Evolutionary conservation across 2,113 vertebrate genomes (phyloP), one percentile per base, ranked within the genome.

Genomic region (Nothoprocta perdicaria): DNA sequence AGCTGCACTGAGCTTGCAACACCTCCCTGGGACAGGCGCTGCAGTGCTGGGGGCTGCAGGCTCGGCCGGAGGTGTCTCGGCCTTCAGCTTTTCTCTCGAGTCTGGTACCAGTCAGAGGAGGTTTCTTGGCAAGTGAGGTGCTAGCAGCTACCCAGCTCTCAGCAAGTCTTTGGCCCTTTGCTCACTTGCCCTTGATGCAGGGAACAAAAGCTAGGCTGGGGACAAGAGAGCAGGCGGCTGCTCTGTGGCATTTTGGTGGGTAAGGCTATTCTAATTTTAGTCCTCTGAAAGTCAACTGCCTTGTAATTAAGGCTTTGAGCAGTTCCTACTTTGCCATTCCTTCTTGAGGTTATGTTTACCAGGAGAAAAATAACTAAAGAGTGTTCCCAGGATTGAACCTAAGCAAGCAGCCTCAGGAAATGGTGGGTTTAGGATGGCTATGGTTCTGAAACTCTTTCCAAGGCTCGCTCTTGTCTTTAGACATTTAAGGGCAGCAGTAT

Each of bases 231-330:
- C 68, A 16, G n/a, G 24, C 1, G 9, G 1, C 29, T 27, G 31
- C 5, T 72, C 17, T 5, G 0, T 7, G 27, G 35, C 17, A 45
- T 33, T 69, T 23, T 58, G 38, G 38, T 50, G 40, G 29, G 57
- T 4, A 35, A 62, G 80, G 18, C 68, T 41, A 1, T 61, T 82
- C 60, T 80, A 68, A 80, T 78, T 95, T 92, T 89, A 87, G 78
- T 6, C 17, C 57, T 48, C 72, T 90, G 69, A 29, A 74, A 75
- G n/a, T 72, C 31, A 58, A 52, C 62, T 92, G 66, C 71, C 67
- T 75, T 72, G 2, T 81, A 95, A 95, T 94, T 81, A 86, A 78
- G 31, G 58, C 17, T 83, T 50, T 55, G 52, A 88, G 81, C 43
- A 68, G 60, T 1, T 81, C 80, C 80, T 73, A 9, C 13, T 86